phyloP scores from a whole-genome alignment of 2,888 invertebrate species.

The Nezara viridula region DNA sequence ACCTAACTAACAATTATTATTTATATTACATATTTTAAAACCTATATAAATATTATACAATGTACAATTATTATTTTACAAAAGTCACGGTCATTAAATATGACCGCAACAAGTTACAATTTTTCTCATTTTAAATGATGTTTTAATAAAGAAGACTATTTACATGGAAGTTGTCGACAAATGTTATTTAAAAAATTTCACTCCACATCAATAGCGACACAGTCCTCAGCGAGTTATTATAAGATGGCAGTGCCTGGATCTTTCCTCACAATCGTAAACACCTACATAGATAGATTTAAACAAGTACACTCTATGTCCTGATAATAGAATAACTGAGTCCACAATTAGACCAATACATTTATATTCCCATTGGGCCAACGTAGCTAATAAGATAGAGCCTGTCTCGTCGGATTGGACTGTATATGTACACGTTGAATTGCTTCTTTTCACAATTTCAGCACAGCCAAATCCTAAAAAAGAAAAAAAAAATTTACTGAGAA shows the following conservation, averaged over 20 bases:
- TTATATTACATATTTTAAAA: conserved; percentile 59
- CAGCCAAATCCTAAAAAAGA: conserved; percentile 1
- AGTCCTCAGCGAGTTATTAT: not conserved
- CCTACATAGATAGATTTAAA: conserved; percentile 6
- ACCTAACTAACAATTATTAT: conserved; percentile 50
- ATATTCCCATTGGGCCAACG: conserved; percentile 3
- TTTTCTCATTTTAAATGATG: conserved; percentile 5
- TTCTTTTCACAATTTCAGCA: conserved; percentile 32
- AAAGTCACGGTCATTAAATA: conserved; percentile 36
- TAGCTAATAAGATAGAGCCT: not conserved
- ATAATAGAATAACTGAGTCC: conserved; percentile 30
- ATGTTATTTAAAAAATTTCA: conserved; percentile 36
- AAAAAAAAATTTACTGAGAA: not conserved
- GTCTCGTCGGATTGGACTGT: not conserved
- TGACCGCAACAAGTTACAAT: conserved; percentile 30
- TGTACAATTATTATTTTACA: conserved; percentile 58
- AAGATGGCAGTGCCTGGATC: not conserved
- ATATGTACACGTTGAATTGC: conserved; percentile 7
- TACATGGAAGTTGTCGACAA: conserved; percentile 55
- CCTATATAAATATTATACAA: conserved; percentile 58
- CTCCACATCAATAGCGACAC: conserved; percentile 7
- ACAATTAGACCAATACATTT: conserved; percentile 29
- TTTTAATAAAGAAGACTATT: conserved; percentile 52
- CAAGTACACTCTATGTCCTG: conserved; percentile 7
- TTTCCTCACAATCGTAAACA: not conserved